Base-by-base conservation (phyloP, 2,113 vertebrate genomes). In the Bagarius yarrelli region DNA sequence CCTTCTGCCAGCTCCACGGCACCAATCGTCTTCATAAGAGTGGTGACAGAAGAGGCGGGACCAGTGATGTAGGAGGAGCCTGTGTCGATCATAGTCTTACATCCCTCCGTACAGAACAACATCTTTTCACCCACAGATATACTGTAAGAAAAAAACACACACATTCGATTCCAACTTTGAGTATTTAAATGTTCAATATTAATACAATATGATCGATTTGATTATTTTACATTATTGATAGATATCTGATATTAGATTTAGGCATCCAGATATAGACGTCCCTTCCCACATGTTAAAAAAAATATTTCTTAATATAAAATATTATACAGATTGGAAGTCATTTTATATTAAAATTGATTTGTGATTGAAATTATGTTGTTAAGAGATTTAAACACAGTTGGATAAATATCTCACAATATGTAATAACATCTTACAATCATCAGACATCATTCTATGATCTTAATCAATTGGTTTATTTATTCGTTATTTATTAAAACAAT, bases 61-160 rank as follows among this genome's bases (percentile, higher is more conserved):
- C 96, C 98, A 0, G 94, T 96, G 91, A 99, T 95, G 90, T 94
- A 97, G 83, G 98, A 97, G 11, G 95, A 94, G 0, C 98, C 98
- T 0, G 96, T 97, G 88, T 99, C 98, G 1, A 98, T 92, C 44
- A 95, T 91, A 32, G 92, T 94, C 0, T 88, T 91, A 82, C 97
- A 99, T 81, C 96, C 95, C 0, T 96, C 94, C 64, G 88, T 88
- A 63, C 97, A 99, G 90, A 98, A 94, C 83, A 96, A 83, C 11
- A 87, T 87, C 67, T 94, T 90, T 0, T 89, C 90, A 36, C 95
- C 94, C 1, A 98, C 91, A 0, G 96, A 95, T 80, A 99, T 95
- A 3, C 98, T 98, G 90, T 21, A 69, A 59, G 53, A n/a, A n/a
- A 71, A 30, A 69, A 6, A 40, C 6, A 40, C 3, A 40, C 36